Percentiles rank a stretch among this genome's conserved stretches.
phyloP scores from a whole-genome alignment of 35 echinoderm and acorn worm genomes.

The Heliocidaris tuberculata region DNA sequence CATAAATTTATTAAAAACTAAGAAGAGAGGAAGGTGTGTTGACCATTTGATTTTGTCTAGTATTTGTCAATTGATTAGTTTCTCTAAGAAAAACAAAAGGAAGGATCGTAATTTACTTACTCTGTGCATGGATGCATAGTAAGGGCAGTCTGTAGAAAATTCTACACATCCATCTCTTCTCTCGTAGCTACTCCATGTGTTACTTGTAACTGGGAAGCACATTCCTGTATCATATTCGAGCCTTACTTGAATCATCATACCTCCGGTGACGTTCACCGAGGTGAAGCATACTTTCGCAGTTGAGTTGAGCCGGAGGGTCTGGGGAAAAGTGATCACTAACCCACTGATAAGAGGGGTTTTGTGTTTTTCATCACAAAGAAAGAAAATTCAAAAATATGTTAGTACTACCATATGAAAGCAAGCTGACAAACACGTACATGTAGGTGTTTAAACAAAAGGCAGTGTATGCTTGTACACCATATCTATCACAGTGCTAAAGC shows the following conservation, averaged over 20 bases:
- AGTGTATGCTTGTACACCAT: too few species aligned
- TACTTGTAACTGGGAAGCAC: too few species aligned
- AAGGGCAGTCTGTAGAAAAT: not conserved
- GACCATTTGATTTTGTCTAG: too few species aligned
- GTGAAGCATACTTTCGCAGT: slow-evolving; percentile 14
- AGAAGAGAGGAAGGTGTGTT: too few species aligned
- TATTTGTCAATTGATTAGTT: too few species aligned
- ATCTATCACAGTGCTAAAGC: too few species aligned
- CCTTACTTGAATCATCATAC: not conserved
- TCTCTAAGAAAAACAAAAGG: not conserved
- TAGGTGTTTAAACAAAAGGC: too few species aligned
- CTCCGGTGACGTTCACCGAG: not conserved
- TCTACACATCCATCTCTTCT: not conserved
- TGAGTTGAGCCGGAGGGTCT: not conserved
- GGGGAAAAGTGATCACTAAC: not conserved
- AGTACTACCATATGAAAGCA: too few species aligned
- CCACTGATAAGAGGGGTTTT: not conserved
- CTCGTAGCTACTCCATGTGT: not conserved
- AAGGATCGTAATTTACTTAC: not conserved
- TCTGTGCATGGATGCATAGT: not conserved
- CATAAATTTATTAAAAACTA: too few species aligned
- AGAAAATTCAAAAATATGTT: not conserved
- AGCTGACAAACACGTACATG: too few species aligned
- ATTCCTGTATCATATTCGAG: not conserved
- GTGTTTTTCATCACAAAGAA: not conserved